Evolutionary conservation across 2,797 vertebrate genomes (phyloP), one percentile per base, ranked within the genome.

Genomic region (Manis pentadactyla): DNA sequence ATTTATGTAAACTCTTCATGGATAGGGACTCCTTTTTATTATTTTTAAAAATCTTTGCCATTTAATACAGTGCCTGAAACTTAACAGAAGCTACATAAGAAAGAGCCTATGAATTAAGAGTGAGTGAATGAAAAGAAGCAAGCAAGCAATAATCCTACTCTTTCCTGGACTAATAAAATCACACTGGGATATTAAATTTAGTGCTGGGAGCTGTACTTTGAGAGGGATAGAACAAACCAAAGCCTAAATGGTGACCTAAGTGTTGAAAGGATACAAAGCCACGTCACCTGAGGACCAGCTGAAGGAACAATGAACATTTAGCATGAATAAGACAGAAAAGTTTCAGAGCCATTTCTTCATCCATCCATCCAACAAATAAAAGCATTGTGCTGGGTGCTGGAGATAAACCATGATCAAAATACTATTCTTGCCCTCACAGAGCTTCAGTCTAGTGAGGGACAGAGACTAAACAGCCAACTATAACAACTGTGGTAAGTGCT

Each of bases 241-340:
- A 94, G 78, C 46, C 68, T 86, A 93, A 95, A 91, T 53, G 68
- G 57, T 88, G 49, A 77, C 55, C 77, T 69, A 51, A 29, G 34
- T 59, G 63, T 51, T 79, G 55, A 92, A 91, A 29, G 55, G 39
- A 89, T 19, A 73, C 55, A 93, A 94, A 95, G 83, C 14, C 51
- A 79, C 83, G 59, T 94, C 34, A 95, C 31, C 49, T 27, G 53
- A 92, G 31, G 34, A 92, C 17, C 53, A 92, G 92, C 11, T 73
- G 39, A 92, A 95, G 14, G 27, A 97, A 82, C 37, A 95, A 90
- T 37, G 25, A 93, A 75, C 51, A 90, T 66, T 93, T 81, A 83
- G 42, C 69, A 82, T 93, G n/a, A 87, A 9, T 79, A 85, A 93
- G 19, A 93, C 90, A 87, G n/a, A 5, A 51, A 85, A 90, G 74